Evolutionary conservation across 2,888 invertebrate genomes (phyloP).

Genomic region (Ligdia adustata): DNA sequence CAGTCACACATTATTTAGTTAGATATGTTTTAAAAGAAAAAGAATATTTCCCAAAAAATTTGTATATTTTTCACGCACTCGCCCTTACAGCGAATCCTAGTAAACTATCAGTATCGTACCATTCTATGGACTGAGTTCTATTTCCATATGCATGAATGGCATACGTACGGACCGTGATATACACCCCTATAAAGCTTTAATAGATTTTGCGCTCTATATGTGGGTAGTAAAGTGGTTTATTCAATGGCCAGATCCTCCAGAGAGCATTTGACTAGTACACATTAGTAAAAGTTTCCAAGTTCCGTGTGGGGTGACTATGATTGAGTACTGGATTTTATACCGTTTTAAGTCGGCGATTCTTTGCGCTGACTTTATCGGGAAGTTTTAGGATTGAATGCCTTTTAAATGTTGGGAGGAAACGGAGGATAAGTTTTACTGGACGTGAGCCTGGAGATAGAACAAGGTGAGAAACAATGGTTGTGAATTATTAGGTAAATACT

Average conservation of each 20-base stretch:
- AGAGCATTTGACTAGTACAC: constrained; percentile 82
- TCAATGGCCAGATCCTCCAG: constrained; percentile 60
- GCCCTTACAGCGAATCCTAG: constrained; percentile 20
- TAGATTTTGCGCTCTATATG: constrained; percentile 57
- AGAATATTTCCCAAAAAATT: constrained; percentile 3
- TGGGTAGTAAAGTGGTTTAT: constrained; percentile 59
- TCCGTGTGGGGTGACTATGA: constrained; percentile 59
- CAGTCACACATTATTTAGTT: no score
- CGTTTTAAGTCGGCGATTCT: constrained; percentile 21
- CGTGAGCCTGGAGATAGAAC: background rate
- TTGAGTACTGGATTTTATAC: constrained; percentile 25
- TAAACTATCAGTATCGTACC: constrained; percentile 39
- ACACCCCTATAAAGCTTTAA: constrained; percentile 44
- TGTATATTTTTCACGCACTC: constrained; percentile 16
- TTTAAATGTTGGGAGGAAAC: constrained; percentile 10
- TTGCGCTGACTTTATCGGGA: constrained; percentile 27
- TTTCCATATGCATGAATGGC: constrained; percentile 81
- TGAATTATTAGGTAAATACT: no score
- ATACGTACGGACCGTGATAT: constrained; percentile 57
- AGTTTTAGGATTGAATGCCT: constrained; percentile 13
- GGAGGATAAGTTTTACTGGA: background rate
- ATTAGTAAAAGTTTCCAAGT: constrained; percentile 80
- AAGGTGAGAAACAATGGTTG: no score
- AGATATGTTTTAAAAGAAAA: constrained; percentile 5
- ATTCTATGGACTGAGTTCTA: constrained; percentile 71